A percentile compares a stretch with the other conserved stretches of the same genome.
These are phyloP conservation scores for Leptocoma aspasia DNA, from an alignment of 2,113 vertebrate genomes.

Conservation along the genomic window DNA sequence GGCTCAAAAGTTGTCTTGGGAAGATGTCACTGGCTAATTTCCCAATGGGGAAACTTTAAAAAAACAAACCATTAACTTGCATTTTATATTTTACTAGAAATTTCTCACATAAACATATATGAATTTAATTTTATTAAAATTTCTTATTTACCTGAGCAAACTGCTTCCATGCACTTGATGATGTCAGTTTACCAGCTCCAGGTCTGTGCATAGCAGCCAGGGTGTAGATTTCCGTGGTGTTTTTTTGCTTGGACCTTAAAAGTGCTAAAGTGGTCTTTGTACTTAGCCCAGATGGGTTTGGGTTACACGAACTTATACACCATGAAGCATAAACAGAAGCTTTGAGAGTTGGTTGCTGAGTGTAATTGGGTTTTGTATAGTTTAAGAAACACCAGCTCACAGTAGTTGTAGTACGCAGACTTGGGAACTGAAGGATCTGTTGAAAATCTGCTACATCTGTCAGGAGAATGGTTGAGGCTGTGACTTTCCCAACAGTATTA, in stretches of 20 bases:
- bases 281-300: conserved; percentile 92
- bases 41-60: neutral
- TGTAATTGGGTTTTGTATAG: conserved; percentile 91
- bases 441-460: conserved; percentile 84
- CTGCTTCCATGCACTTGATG: conserved; percentile 93
- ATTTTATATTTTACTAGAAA: neutral
- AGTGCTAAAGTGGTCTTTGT: conserved; percentile 93
- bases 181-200: conserved; percentile 92
- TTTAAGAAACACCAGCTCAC: conserved; percentile 99
- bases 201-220: conserved; percentile 86
- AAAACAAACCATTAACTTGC: neutral
- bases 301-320: conserved; percentile 94
- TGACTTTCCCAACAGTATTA: conserved; percentile 71
- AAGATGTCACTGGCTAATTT: neutral
- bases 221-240: conserved; percentile 82
- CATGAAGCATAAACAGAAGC: conserved; percentile 94
- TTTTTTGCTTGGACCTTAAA: conserved; percentile 92
- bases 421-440: conserved; percentile 90
- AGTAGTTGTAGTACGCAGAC: conserved; percentile 88
- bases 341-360: conserved; percentile 77
- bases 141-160: conserved; percentile 86
- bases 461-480: conserved; percentile 77
- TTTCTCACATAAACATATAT: neutral
- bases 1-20: neutral
- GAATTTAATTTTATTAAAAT: neutral